These are phyloP conservation scores for Ptilodon capucinus DNA, from an alignment of 2,888 invertebrate genomes.

Conservation along the genomic window DNA sequence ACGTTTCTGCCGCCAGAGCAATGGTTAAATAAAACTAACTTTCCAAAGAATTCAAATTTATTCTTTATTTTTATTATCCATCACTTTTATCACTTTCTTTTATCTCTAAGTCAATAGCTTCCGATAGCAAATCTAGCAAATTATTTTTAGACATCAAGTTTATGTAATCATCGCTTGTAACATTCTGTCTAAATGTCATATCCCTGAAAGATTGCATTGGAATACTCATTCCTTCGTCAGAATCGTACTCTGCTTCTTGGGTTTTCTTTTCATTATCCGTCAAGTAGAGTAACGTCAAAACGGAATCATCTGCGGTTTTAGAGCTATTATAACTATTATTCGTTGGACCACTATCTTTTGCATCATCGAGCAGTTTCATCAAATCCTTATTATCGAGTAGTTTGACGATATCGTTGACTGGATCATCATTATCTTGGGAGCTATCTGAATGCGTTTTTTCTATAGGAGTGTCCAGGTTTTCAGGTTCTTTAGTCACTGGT, in stretches of 20 bases:
- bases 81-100: slow-evolving; percentile 7
- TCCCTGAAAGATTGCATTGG: slow-evolving; percentile 19
- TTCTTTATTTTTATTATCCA: too few relatives aligned
- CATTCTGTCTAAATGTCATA: slow-evolving; percentile 23
- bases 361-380: slow-evolving; percentile 23
- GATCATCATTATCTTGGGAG: not conserved
- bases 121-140: slow-evolving; percentile 23
- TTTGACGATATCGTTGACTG: slow-evolving; percentile 24
- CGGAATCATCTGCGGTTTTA: slow-evolving; percentile 22
- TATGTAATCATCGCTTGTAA: slow-evolving; percentile 2
- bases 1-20: too few relatives aligned
- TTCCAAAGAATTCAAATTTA: too few relatives aligned
- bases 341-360: not conserved
- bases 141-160: slow-evolving; percentile 21
- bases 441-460: too few relatives aligned
- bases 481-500: not conserved
- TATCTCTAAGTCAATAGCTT: slow-evolving; percentile 15
- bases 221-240: slow-evolving; percentile 21
- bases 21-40: not conserved
- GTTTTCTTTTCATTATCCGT: slow-evolving; percentile 40
- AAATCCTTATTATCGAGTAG: slow-evolving; percentile 45
- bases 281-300: slow-evolving; percentile 42
- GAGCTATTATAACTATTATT: too few relatives aligned
- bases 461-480: too few relatives aligned
- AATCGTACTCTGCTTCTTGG: slow-evolving; percentile 17